Conservation (phyloP, 2,113 vertebrate genomes). For the Brachyhypopomus occidentalis region DNA sequence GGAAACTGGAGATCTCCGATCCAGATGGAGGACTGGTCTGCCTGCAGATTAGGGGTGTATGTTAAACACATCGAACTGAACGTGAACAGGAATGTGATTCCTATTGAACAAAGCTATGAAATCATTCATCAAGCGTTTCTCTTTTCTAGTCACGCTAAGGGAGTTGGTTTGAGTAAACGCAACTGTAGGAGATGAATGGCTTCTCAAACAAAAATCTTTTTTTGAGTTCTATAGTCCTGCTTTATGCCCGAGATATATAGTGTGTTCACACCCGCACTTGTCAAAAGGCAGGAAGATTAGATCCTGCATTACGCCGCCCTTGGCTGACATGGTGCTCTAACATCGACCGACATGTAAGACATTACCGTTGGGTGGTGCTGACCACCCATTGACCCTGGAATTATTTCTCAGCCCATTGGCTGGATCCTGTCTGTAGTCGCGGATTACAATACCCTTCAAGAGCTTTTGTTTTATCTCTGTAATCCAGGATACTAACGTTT, state of each 20-base stretch:
- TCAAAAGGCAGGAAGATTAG: background rate
- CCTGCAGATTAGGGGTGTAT: no score
- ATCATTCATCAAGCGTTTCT: constrained; percentile 24
- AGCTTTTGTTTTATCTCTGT: background rate
- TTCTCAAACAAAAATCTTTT: background rate
- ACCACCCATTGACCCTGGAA: background rate
- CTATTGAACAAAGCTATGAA: constrained; percentile 6
- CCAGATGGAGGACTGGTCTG: no score
- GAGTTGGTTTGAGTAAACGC: constrained; percentile 27
- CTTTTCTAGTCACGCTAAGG: constrained; percentile 17
- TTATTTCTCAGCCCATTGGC: background rate
- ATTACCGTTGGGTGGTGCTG: background rate
- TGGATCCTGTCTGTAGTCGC: background rate
- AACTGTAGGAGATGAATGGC: background rate
- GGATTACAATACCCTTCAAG: background rate
- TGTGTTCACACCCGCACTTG: background rate
- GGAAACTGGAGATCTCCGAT: no score
- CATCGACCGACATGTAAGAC: background rate
- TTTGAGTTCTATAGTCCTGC: background rate
- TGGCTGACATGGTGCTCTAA: background rate
- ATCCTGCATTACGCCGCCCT: background rate
- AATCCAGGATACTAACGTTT: background rate
- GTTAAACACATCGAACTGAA: background rate
- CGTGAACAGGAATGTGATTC: no score
- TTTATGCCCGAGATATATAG: background rate